Percentiles rank a stretch among this genome's conserved stretches.
Conservation (phyloP, 2,113 vertebrate genomes). For the Puffinus mauretanicus region DNA sequence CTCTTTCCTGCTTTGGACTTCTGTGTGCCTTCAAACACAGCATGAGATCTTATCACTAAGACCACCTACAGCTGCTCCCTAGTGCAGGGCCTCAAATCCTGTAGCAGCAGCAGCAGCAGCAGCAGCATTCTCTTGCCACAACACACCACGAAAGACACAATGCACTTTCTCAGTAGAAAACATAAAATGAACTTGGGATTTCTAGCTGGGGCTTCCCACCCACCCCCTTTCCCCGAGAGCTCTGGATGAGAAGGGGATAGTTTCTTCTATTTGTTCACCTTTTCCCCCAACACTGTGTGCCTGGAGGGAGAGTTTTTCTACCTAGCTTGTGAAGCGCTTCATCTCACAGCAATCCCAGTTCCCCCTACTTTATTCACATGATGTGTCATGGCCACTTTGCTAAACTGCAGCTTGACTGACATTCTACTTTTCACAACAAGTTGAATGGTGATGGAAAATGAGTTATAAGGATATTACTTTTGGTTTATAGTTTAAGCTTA, state of each 20-base stretch:
- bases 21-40: background rate
- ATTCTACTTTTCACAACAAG: background rate
- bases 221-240: background rate
- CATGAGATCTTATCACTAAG: background rate
- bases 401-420: background rate
- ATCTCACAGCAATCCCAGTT: background rate
- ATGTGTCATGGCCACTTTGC: background rate
- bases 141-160: background rate
- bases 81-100: background rate
- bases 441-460: background rate
- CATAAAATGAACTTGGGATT: background rate
- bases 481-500: background rate
- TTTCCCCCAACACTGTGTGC: background rate
- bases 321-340: background rate
- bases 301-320: background rate
- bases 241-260: background rate
- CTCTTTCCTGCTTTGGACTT: background rate
- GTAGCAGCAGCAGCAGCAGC: background rate
- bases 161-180: background rate
- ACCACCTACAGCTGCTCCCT: background rate
- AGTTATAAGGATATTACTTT: background rate
- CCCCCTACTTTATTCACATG: background rate
- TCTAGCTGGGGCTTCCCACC: background rate
- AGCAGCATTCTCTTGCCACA: background rate
- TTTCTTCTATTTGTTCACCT: background rate